Evolutionary conservation across 2,113 vertebrate species (phyloP), one percentile per base, ranked within the genome.

Genomic region (Ammodytes dubius): DNA sequence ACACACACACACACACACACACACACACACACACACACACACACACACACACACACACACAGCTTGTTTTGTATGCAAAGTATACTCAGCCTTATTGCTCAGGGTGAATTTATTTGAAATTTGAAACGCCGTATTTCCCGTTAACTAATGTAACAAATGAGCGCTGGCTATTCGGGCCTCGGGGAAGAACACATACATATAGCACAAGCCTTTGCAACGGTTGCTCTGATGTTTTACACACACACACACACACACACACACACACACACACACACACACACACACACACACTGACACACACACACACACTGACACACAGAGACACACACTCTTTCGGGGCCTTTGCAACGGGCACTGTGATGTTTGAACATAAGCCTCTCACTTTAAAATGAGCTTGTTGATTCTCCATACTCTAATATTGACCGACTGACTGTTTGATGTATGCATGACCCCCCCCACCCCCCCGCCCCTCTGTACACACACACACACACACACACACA

Each of bases 391-490:
- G 82, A 84, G 94, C 94, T 95, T 94, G 96, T 96, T 97, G 95
- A 96, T 97, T 97, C 96, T 97, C 95, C 95, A 95, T 96, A 96
- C 95, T 93, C 95, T 90, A 93, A 95, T 97, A 98, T 97, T 97
- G 97, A 99, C 97, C 96, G 96, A 95, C 95, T 95, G 95, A 96
- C 91, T 86, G 95, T 97, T 97, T 98, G 97, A 99, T 97, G 96
- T 96, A 97, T 96, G 95, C 95, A 94, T 95, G 95, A 95, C 94
- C 90, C 94, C 95, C 92, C 69, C 4, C 15, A 47, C 95, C 93
- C 90, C 94, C 93, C n/a, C n/a, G n/a, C 27, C 27, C 27, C 27
- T 27, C 27, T 27, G 27, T 27, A 27, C 27, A 27, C 27, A 27
- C 27, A 27, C 27, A 27, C 27, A 27, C 27, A 27, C 27, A 27